Evolutionary conservation across 2,113 vertebrate genomes (phyloP).

Genomic region (Phalacrocorax carbo): DNA sequence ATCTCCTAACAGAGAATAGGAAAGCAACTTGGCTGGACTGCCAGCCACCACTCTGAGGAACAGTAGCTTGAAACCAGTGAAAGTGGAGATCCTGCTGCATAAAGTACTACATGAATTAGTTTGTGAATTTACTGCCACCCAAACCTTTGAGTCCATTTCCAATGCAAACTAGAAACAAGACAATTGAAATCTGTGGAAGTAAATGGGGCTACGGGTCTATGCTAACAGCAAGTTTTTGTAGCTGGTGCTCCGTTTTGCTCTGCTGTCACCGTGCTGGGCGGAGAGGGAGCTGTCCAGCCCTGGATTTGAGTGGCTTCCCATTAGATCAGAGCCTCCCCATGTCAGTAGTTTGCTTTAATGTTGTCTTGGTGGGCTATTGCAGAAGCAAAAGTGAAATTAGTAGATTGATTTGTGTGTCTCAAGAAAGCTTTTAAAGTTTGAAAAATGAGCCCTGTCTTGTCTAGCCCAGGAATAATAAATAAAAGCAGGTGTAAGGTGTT

Average conservation of each 20-base stretch:
- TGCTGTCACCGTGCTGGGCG: background rate
- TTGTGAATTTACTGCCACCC: background rate
- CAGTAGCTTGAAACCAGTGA: background rate
- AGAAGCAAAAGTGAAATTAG: background rate
- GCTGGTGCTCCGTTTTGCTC: background rate
- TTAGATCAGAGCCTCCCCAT: background rate
- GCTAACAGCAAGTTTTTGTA: background rate
- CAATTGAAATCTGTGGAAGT: background rate
- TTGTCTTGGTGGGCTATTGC: background rate
- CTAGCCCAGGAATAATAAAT: conserved; percentile 76
- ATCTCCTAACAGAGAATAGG: background rate
- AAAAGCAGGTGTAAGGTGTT: conserved; percentile 81
- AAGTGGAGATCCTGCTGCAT: background rate
- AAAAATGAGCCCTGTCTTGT: conserved; percentile 72
- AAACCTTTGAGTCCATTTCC: background rate
- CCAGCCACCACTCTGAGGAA: background rate
- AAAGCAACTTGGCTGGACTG: background rate
- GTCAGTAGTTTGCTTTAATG: background rate
- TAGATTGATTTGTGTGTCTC: background rate
- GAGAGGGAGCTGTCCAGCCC: background rate
- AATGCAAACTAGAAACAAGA: background rate
- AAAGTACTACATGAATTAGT: background rate
- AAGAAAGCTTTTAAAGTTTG: conserved; percentile 66
- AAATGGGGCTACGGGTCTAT: background rate
- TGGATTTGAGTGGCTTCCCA: background rate